These are phyloP conservation scores for Pterois miles DNA, from an alignment of 2,797 vertebrate genomes.

Conservation along the genomic window DNA sequence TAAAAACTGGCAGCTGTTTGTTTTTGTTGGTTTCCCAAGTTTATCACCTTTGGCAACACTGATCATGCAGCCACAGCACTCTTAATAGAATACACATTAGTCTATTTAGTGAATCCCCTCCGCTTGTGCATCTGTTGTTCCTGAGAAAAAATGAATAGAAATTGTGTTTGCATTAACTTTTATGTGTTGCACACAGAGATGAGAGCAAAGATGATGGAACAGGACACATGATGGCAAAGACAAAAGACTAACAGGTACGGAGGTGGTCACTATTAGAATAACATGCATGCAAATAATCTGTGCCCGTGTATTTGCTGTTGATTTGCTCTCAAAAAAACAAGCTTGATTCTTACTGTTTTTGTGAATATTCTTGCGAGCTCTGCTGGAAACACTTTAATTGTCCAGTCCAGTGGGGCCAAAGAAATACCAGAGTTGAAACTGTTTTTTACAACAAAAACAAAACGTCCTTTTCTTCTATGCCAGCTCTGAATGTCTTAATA, in stretches of 20 bases:
- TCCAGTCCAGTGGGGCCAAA: not conserved
- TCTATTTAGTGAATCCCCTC: constrained; percentile 16
- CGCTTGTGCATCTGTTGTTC: constrained; percentile 28
- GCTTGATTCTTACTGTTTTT: not conserved
- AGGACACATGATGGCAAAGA: constrained; percentile 10
- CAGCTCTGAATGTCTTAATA: not conserved
- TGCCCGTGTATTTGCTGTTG: not conserved
- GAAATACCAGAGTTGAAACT: not conserved
- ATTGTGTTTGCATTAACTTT: constrained; percentile 5
- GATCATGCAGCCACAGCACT: constrained; percentile 28
- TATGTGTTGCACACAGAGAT: constrained; percentile 34
- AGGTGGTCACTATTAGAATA: not conserved
- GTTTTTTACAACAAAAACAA: not conserved
- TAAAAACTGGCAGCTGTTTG: constrained; percentile 51
- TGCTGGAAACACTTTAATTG: not conserved
- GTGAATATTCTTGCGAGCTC: not conserved
- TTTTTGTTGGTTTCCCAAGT: constrained; percentile 49
- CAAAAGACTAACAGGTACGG: constrained; percentile 41
- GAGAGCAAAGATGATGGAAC: constrained; percentile 3
- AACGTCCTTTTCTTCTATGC: not conserved
- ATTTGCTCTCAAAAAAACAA: not conserved
- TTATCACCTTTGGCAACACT: constrained; percentile 50
- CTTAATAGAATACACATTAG: constrained; percentile 41
- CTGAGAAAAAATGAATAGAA: constrained; percentile 4
- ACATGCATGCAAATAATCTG: not conserved